phyloP scores from a whole-genome alignment of 2,888 invertebrate genomes.

The Trypoxylon attenuatum region DNA sequence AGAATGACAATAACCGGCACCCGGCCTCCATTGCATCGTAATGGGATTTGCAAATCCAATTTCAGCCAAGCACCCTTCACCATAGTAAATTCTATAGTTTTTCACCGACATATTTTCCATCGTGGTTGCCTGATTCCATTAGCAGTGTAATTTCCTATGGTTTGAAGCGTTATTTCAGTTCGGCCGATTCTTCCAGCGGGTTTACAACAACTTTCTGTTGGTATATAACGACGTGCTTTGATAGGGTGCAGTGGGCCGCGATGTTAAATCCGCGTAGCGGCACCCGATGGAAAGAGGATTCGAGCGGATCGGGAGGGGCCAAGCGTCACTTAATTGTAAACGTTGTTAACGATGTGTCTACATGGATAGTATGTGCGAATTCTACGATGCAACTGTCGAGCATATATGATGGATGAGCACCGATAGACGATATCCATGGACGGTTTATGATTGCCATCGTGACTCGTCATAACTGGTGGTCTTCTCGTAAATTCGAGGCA shows the following conservation, averaged over 20 bases:
- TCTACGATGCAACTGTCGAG: constrained; percentile 37
- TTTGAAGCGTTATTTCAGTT: neutral
- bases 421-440: constrained; percentile 29
- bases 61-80: constrained; percentile 19
- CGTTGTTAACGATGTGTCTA: constrained; percentile 44
- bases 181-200: neutral
- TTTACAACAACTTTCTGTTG: too few relatives aligned
- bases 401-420: constrained; percentile 38
- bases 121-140: neutral
- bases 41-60: constrained; percentile 44
- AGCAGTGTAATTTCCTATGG: neutral
- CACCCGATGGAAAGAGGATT: constrained; percentile 19
- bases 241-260: too few relatives aligned
- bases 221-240: too few relatives aligned
- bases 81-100: constrained; percentile 10
- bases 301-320: constrained; percentile 4
- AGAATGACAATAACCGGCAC: constrained; percentile 34
- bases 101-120: neutral
- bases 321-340: constrained; percentile 37
- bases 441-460: constrained; percentile 22
- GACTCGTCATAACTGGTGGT: constrained; percentile 22
- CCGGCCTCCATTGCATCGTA: constrained; percentile 21
- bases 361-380: constrained; percentile 17
- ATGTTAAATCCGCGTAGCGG: constrained; percentile 8
- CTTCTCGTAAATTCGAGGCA: constrained; percentile 29